These are phyloP conservation scores for Agrotis exclamationis DNA, from an alignment of 2,888 invertebrate genomes.

Conservation along the genomic window DNA sequence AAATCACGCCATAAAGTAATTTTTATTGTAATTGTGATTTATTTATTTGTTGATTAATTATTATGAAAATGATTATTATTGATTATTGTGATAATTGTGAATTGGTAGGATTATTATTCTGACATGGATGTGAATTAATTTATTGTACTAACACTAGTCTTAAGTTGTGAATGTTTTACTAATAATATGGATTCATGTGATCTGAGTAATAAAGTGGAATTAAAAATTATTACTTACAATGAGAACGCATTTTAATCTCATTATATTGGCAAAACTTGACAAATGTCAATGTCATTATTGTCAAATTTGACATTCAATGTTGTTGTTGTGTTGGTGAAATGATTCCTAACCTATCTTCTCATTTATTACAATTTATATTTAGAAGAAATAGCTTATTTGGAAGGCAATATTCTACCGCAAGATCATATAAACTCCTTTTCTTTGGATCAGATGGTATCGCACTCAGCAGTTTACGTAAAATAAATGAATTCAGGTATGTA, in stretches of 20 bases:
- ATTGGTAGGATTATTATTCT: no score
- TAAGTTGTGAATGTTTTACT: no score
- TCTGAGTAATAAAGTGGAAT: no score
- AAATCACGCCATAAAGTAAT: no score
- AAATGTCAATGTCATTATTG: constrained; percentile 30
- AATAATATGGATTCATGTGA: no score
- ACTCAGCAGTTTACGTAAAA: constrained; percentile 93
- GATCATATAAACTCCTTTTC: constrained; percentile 91
- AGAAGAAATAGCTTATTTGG: constrained; percentile 68
- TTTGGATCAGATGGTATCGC: constrained; percentile 97
- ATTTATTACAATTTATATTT: constrained; percentile 66
- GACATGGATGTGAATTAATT: no score
- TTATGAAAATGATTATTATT: no score
- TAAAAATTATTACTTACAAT: no score
- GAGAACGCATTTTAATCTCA: constrained; percentile 24
- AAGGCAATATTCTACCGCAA: constrained; percentile 67
- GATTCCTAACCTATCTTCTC: constrained; percentile 77
- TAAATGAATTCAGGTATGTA: constrained; percentile 92
- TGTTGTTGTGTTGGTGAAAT: constrained; percentile 50
- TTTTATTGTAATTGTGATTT: no score
- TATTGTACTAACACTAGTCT: no score
- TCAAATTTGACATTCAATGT: constrained; percentile 9
- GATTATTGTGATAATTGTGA: no score
- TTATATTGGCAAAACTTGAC: constrained; percentile 11
- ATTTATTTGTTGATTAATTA: no score